Conservation (phyloP, 2,888 invertebrate genomes). For the Drosophila prostipennis region DNA sequence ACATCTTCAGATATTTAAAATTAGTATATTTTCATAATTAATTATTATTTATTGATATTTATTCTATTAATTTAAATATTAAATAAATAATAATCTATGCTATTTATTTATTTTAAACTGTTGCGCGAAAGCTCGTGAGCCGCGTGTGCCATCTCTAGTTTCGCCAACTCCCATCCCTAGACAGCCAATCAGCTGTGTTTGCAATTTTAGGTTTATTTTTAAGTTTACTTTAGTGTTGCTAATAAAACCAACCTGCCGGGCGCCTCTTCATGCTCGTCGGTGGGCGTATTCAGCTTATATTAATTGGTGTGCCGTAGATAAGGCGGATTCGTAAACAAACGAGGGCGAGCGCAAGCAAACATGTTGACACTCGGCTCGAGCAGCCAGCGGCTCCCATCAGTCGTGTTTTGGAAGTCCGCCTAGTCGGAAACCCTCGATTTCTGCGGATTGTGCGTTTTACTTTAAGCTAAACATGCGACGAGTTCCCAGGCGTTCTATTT, state of each 20-base stretch:
- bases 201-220: conserved; percentile 25
- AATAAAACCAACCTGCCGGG: conserved; percentile 18
- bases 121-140: conserved; percentile 1
- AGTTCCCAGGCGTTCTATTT: conserved; percentile 6
- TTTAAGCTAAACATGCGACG: conserved; percentile 9
- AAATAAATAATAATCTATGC: too few relatives aligned
- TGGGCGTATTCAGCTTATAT: conserved; percentile 31
- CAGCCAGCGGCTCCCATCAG: conserved; percentile 15
- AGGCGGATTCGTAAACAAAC: conserved; percentile 33
- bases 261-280: conserved; percentile 14
- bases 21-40: too few relatives aligned
- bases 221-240: conserved; percentile 18
- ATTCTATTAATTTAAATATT: too few relatives aligned
- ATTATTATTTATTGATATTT: too few relatives aligned
- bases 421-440: conserved; percentile 14
- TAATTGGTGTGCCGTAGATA: conserved; percentile 36
- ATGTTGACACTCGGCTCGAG: conserved; percentile 21
- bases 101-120: neutral
- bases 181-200: conserved; percentile 21
- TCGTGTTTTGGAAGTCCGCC: conserved; percentile 14
- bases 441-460: conserved; percentile 4
- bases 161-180: neutral
- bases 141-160: neutral
- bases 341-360: conserved; percentile 17
- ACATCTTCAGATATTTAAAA: too few relatives aligned